Evolutionary conservation across 2,113 vertebrate genomes (phyloP).

Genomic region (Scolopax mira): DNA sequence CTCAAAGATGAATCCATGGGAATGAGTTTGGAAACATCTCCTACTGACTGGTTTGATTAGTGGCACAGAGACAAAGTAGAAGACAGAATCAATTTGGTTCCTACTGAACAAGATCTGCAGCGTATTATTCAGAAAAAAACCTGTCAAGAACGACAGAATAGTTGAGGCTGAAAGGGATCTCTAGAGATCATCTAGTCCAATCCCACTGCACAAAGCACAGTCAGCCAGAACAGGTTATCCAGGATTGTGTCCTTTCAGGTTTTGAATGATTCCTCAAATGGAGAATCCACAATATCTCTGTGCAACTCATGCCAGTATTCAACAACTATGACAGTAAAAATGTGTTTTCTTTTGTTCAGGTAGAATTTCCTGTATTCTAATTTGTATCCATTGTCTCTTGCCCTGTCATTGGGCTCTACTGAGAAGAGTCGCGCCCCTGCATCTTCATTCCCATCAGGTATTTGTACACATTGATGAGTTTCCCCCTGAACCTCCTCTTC

Average conservation of each 20-base stretch:
- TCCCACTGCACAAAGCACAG: neutral
- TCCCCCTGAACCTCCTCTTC: neutral
- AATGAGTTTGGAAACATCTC: neutral
- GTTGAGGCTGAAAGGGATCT: neutral
- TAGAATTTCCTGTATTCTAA: neutral
- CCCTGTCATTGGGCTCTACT: neutral
- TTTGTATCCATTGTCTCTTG: neutral
- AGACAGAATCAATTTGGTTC: neutral
- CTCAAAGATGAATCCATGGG: neutral
- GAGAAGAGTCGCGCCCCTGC: neutral
- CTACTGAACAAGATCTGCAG: neutral
- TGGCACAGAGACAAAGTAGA: neutral
- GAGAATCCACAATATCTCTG: neutral
- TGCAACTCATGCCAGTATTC: neutral
- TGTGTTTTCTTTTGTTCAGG: neutral
- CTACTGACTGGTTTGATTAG: neutral
- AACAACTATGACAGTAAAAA: neutral
- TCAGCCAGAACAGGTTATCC: neutral
- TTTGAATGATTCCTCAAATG: neutral
- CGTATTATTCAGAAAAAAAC: neutral
- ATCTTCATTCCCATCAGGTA: neutral
- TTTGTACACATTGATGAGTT: neutral
- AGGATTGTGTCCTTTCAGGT: neutral
- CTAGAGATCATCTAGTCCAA: neutral
- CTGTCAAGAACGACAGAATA: neutral